Evolutionary conservation across 2,113 vertebrate genomes (phyloP).

Genomic region (Pristiophorus japonicus): DNA sequence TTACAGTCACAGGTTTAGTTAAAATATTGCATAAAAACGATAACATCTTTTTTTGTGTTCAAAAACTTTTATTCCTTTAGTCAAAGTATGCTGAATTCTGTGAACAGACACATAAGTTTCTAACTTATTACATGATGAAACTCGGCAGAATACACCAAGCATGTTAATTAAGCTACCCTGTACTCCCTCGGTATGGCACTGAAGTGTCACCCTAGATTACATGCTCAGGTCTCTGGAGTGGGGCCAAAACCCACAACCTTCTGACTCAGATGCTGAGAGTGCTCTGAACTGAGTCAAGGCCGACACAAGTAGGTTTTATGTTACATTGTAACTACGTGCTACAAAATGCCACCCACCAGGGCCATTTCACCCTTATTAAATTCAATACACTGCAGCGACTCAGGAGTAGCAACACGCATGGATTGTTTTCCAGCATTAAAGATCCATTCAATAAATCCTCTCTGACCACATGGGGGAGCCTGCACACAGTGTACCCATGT

Average conservation of each 20-base stretch:
- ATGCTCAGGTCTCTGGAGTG: neutral
- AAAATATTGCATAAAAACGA: neutral
- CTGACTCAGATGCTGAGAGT: neutral
- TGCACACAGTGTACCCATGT: neutral
- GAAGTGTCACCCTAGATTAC: neutral
- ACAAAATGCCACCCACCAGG: neutral
- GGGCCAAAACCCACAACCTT: neutral
- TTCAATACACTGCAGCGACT: neutral
- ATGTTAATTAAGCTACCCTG: neutral
- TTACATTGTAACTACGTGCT: neutral
- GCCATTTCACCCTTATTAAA: neutral
- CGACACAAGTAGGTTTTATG: neutral
- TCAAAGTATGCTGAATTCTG: neutral
- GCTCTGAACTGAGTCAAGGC: neutral
- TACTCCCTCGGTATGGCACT: neutral
- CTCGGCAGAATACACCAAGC: neutral
- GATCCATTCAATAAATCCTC: neutral
- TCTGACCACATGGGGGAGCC: conserved; percentile 17
- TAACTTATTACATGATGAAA: neutral
- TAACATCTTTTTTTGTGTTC: too few species aligned
- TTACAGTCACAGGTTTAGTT: neutral
- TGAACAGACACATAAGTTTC: neutral
- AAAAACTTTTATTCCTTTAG: neutral
- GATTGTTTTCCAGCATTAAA: neutral
- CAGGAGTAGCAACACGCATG: neutral